Conservation (phyloP, 2,888 invertebrate species). For the Beris morrisii region DNA sequence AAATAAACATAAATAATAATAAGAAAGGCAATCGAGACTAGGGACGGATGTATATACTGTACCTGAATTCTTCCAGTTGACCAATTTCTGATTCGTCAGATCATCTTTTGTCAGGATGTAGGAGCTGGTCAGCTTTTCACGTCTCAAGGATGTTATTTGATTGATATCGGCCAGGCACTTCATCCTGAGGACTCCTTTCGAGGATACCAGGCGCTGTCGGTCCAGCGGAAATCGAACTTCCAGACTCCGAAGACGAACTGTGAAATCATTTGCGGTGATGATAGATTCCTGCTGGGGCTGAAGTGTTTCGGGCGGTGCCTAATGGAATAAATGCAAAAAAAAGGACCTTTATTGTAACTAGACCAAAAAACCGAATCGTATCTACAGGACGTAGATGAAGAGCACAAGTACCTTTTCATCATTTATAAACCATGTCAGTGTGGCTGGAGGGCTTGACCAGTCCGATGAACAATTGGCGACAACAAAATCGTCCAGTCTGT, state of each 20-base stretch:
- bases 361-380: background rate
- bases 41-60: slow-evolving; percentile 33
- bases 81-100: slow-evolving; percentile 51
- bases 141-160: slow-evolving; percentile 46
- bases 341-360: no score
- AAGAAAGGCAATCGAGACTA: background rate
- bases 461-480: slow-evolving; percentile 53
- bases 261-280: slow-evolving; percentile 50
- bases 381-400: background rate
- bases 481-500: slow-evolving; percentile 50
- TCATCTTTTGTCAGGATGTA: slow-evolving; percentile 49
- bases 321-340: background rate
- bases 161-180: slow-evolving; percentile 53
- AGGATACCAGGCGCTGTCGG: slow-evolving; percentile 45
- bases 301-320: slow-evolving; percentile 48
- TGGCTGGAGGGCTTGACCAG: slow-evolving; percentile 50
- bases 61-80: slow-evolving; percentile 49
- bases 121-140: slow-evolving; percentile 47
- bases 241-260: slow-evolving; percentile 48
- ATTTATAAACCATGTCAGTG: slow-evolving; percentile 51
- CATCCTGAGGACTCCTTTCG: slow-evolving; percentile 45
- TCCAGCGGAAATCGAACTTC: slow-evolving; percentile 52
- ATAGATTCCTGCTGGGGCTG: slow-evolving; percentile 49
- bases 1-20: no score
- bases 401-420: slow-evolving; percentile 46